Percentiles rank a stretch among this genome's conserved stretches.
Conservation (phyloP, 1,140 invertebrate genomes). For the Cylas formicarius region DNA sequence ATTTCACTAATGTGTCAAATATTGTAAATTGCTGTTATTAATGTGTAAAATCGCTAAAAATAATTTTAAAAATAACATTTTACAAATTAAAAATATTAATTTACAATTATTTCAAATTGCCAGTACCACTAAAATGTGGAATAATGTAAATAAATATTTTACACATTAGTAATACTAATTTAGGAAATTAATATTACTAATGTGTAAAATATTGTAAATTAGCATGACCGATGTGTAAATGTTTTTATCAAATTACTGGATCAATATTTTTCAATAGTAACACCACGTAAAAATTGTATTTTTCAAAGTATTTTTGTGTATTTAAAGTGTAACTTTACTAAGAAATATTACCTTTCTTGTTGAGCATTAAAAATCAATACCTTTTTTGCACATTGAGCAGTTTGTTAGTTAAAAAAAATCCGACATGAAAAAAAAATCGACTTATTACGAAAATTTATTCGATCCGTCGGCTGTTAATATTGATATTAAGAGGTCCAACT, state of each 20-base stretch:
- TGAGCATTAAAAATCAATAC: no score
- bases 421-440: no score
- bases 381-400: no score
- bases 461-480: no score
- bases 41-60: constrained; percentile 33
- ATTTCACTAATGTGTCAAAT: no score
- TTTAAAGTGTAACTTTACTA: no score
- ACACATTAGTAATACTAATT: constrained; percentile 19
- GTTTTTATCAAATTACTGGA: background rate
- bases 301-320: no score
- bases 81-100: constrained; percentile 26
- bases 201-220: constrained; percentile 15
- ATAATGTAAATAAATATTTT: constrained; percentile 25
- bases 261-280: constrained; percentile 5
- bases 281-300: background rate
- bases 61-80: constrained; percentile 28
- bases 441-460: no score
- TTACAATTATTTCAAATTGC: constrained; percentile 38
- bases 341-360: no score
- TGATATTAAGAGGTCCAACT: no score
- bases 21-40: constrained; percentile 5
- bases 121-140: constrained; percentile 35
- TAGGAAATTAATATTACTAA: constrained; percentile 14
- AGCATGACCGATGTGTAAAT: constrained; percentile 10
- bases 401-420: no score